Percentiles rank a stretch among this genome's conserved stretches.
These are phyloP conservation scores for Megastigmus dorsalis DNA, from an alignment of 2,888 invertebrate genomes.

Conservation along the genomic window DNA sequence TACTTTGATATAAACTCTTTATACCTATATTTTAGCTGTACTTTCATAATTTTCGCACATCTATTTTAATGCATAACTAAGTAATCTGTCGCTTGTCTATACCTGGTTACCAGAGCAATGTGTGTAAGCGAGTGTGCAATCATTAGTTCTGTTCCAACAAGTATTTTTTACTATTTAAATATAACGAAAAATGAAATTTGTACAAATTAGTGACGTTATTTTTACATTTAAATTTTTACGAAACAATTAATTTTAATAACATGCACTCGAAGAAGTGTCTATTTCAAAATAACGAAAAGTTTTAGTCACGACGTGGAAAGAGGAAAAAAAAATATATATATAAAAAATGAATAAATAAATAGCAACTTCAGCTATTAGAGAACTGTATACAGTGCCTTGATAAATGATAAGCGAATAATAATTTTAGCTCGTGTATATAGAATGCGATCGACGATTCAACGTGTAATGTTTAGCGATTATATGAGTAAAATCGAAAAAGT, in stretches of 20 bases:
- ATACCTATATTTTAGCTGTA: neutral
- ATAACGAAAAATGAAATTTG: neutral
- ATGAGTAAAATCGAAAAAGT: constrained; percentile 31
- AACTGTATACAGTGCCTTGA: constrained; percentile 62
- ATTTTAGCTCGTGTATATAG: constrained; percentile 51
- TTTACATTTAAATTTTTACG: no score
- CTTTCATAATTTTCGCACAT: no score
- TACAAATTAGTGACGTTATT: constrained; percentile 4
- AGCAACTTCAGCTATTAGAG: constrained; percentile 41
- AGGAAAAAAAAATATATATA: constrained; percentile 28
- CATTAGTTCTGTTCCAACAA: no score
- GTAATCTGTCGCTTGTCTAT: no score
- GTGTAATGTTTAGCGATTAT: constrained; percentile 42
- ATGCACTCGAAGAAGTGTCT: neutral
- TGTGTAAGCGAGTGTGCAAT: no score
- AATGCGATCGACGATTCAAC: constrained; percentile 31
- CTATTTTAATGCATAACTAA: no score
- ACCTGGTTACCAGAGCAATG: no score
- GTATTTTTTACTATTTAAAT: no score
- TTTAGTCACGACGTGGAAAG: constrained; percentile 32
- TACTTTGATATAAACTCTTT: constrained; percentile 7
- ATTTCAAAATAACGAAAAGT: constrained; percentile 34
- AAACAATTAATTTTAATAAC: no score
- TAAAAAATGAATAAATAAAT: constrained; percentile 17
- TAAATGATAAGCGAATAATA: constrained; percentile 58